Base-by-base conservation (phyloP, 1,140 invertebrate species). In the Limonius californicus region DNA sequence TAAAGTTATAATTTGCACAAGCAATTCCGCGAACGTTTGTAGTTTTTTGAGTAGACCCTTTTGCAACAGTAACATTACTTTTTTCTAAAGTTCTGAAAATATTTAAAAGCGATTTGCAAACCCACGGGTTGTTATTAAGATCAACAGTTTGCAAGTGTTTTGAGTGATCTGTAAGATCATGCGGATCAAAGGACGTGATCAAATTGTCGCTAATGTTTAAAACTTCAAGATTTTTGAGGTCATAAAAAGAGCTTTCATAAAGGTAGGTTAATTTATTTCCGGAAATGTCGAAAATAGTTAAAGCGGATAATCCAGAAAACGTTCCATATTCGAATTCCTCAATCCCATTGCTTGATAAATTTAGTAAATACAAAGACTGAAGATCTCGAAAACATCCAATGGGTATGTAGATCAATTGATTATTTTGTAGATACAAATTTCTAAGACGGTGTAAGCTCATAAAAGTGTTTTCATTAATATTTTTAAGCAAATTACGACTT, bases 21-120 rank as follows among this genome's bases (percentile, higher is more conserved):
- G 58, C 43, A 59, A 59, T 50, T 30, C 58, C 58, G 12, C 21
- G 19, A 30, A 53, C 14, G 32, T 59, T 59, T 12, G 2, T n/a
- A 2, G n/a, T 6, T 21, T 50, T 50, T 7, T 18, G 15, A 9
- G 35, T 19, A 21, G 35, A 43, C 18, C 58, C 16, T 59, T 27
- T 14, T 18, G 7, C 3, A 2, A 50, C 9, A 18, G 2, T 19
- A 18, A 18, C 20, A 12, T 50, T 8, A 50, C 16, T n/a, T 2
- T 3, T 15, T 15, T 30, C 11, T 12, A 21, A 12, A 23, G 9
- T 23, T 20, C 39, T n/a, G n/a, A n/a, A n/a, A 23, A 42, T 42
- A 45, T 59, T 43, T 21, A 59, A 47, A 3, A 30, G 12, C 15
- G 39, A 45, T 47, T 43, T 15, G 16, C 57, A 59, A 12, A 9